Base-by-base conservation (phyloP, 2,888 invertebrate species). In the Orchestes rusci region DNA sequence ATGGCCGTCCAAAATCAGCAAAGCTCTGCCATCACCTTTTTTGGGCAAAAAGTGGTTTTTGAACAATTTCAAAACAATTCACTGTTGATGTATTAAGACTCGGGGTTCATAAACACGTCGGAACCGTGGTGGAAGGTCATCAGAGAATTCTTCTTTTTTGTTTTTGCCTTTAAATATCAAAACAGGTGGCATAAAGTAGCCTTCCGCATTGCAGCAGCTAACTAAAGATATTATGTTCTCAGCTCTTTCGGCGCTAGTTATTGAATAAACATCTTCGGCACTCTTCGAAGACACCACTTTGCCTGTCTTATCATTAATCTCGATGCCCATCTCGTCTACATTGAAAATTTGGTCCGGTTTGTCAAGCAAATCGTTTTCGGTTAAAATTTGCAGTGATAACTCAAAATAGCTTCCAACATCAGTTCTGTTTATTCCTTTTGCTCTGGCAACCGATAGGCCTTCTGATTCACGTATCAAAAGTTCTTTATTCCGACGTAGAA, bases 61-160 rank as follows among this genome's bases (percentile, higher is more conserved):
- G 10, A 10, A 5, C 23, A 5, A 10, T 23, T 10, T 7, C 23
- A 10, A 23, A 23, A 23, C 5, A 23, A 7, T 5, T 23, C 23
- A 23, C 7, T 10, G 23, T 23, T 23, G 5, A 23, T 23, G 10
- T 23, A 23, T 5, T 5, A 5, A 7, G 23, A 7, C 10, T 23
- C 10, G 23, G 7, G 10, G 23, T n/a, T n/a, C n/a, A n/a, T n/a
- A n/a, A n/a, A n/a, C n/a, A n/a, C n/a, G n/a, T n/a, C n/a, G n/a
- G n/a, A n/a, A n/a, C n/a, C n/a, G n/a, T 23, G 23, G 23, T 20
- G 54, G 54, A 45, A 55, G 41, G 8, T 45, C 40, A 45, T 54
- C 53, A 30, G 12, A 3, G 16, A 29, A 30, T 30, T 39, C 27
- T 27, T 29, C 40, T 18, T 41, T 45, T 33, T 40, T 30, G 13